phyloP scores from a whole-genome alignment of 2,888 invertebrate genomes.

The Atrina japonica region DNA sequence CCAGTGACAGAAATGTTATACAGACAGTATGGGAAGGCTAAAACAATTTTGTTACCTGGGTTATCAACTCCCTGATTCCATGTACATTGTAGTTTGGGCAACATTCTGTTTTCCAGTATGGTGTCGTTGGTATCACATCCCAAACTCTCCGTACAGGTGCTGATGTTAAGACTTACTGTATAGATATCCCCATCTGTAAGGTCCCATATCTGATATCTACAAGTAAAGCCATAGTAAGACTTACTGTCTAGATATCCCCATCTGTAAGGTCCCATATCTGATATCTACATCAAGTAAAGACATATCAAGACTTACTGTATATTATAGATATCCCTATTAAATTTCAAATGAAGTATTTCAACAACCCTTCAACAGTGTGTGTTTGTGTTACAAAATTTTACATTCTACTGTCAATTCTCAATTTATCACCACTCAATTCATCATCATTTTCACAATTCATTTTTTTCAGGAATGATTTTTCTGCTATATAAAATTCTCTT shows the following conservation, averaged over 20 bases:
- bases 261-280: constrained; percentile 29
- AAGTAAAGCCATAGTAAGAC: constrained; percentile 41
- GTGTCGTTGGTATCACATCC: constrained; percentile 26
- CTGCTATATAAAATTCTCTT: no score
- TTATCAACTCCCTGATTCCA: constrained; percentile 46
- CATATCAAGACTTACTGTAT: constrained; percentile 39
- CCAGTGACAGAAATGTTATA: no score
- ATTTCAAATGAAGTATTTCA: no score
- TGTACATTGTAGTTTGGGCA: constrained; percentile 44
- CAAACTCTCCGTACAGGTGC: constrained; percentile 39
- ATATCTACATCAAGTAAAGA: no score
- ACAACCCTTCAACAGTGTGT: no score
- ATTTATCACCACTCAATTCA: no score
- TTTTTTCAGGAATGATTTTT: no score
- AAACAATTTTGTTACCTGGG: constrained; percentile 49
- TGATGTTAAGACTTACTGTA: constrained; percentile 39
- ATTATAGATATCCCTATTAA: no score
- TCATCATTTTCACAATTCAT: no score
- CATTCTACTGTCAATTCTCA: no score
- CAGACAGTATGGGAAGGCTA: background rate
- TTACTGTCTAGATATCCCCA: constrained; percentile 36
- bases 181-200: constrained; percentile 30
- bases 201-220: constrained; percentile 40
- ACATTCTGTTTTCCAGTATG: constrained; percentile 37
- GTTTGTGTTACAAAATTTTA: no score